A percentile compares a stretch with the other conserved stretches of the same genome.
phyloP scores from a whole-genome alignment of 1,140 invertebrate species.

The Lerema accius region DNA sequence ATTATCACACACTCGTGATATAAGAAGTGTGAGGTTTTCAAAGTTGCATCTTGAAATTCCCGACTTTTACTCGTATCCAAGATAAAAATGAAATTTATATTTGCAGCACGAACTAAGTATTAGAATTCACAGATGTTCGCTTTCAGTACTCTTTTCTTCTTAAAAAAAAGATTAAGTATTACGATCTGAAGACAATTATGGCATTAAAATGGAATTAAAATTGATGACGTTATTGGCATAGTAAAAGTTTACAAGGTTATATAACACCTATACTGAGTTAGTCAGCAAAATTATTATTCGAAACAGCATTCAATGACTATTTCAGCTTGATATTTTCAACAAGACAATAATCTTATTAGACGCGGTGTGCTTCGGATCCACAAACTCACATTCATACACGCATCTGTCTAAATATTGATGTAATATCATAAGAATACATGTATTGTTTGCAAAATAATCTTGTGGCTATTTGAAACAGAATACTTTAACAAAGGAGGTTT shows the following conservation, averaged over 20 bases:
- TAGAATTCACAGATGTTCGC: neutral
- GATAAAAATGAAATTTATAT: slow-evolving; percentile 9
- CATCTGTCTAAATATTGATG: neutral
- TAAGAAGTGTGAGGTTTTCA: slow-evolving; percentile 2
- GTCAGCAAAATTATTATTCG: too few relatives aligned
- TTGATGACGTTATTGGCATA: too few relatives aligned
- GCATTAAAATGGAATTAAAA: too few relatives aligned
- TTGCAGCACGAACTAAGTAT: neutral
- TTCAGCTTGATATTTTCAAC: neutral
- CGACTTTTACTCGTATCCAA: neutral
- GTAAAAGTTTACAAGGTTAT: too few relatives aligned
- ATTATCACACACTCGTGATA: neutral
- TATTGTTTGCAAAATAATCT: neutral
- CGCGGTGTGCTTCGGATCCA: neutral
- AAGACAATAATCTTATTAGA: neutral
- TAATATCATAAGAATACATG: neutral
- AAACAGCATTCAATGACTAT: neutral
- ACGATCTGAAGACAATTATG: too few relatives aligned
- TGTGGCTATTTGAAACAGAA: neutral
- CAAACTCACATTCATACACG: neutral
- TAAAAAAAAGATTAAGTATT: too few relatives aligned
- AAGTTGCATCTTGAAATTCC: neutral
- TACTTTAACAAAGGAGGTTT: neutral
- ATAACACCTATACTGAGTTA: too few relatives aligned
- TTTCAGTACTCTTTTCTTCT: too few relatives aligned